Evolutionary conservation across 2,113 vertebrate species (phyloP).

Genomic region (Abramis brama): DNA sequence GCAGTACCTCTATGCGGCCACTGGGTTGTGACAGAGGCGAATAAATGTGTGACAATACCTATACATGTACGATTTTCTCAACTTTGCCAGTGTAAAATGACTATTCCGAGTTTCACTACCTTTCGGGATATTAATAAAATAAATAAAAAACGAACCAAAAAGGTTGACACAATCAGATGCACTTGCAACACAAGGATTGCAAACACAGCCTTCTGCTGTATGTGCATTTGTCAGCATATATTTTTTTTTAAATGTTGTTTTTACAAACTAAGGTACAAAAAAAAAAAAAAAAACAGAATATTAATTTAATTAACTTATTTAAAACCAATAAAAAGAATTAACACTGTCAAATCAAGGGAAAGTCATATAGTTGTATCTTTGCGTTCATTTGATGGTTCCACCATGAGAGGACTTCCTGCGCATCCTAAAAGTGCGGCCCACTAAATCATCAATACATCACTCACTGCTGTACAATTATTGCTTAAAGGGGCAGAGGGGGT

Average conservation of each 20-base stretch:
- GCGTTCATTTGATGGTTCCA: not conserved
- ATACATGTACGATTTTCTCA: not conserved
- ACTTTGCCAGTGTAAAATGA: conserved; percentile 6
- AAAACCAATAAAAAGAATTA: not conserved
- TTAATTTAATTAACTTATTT: not conserved
- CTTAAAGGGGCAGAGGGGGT: conserved; percentile 60
- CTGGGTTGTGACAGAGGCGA: not conserved
- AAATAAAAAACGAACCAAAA: not conserved
- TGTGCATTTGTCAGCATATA: not conserved
- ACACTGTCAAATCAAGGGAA: not conserved
- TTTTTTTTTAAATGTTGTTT: not conserved
- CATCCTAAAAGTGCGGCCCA: conserved; percentile 8
- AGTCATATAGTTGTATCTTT: not conserved
- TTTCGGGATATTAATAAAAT: not conserved
- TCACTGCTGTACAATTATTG: conserved; percentile 71
- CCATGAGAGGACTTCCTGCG: not conserved
- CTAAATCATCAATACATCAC: not conserved
- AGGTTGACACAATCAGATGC: not conserved
- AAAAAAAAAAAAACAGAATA: not conserved
- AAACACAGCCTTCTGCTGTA: not conserved
- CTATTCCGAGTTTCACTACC: not conserved
- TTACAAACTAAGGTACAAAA: not conserved
- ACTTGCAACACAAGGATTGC: not conserved
- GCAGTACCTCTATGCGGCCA: conserved; percentile 5
- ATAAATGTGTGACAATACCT: not conserved